phyloP scores from a whole-genome alignment of 2,113 vertebrate genomes.

The Hypanus sabinus region DNA sequence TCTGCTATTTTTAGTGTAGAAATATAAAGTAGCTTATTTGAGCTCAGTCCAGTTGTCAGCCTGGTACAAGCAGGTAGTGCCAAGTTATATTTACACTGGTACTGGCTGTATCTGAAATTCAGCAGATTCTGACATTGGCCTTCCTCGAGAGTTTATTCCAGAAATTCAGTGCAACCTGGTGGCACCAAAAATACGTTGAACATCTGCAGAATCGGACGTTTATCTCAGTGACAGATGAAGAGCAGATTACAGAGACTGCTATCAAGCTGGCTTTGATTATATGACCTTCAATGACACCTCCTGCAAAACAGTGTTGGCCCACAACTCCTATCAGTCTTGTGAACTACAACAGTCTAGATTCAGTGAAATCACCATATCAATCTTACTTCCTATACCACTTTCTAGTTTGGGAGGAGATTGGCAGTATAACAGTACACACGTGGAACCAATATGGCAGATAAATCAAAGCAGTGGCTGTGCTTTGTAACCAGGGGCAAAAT shows the following conservation, averaged over 20 bases:
- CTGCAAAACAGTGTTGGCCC: neutral
- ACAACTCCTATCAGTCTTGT: neutral
- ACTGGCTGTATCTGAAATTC: neutral
- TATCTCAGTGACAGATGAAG: neutral
- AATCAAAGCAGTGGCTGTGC: neutral
- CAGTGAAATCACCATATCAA: neutral
- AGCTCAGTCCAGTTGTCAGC: neutral
- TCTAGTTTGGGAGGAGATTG: neutral
- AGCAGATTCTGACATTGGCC: neutral
- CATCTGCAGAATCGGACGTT: neutral
- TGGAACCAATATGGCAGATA: neutral
- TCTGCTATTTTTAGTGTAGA: neutral
- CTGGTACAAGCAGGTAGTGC: neutral
- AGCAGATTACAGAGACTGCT: neutral
- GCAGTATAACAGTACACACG: neutral
- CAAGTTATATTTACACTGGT: neutral
- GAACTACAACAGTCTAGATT: neutral
- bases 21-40: neutral
- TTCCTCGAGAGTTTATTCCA: neutral
- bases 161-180: neutral
- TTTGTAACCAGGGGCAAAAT: neutral
- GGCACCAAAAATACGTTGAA: neutral
- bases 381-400: neutral
- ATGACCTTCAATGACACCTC: neutral
- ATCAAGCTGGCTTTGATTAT: neutral